phyloP scores from a whole-genome alignment of 2,888 invertebrate genomes.

The Encarsia formosa region DNA sequence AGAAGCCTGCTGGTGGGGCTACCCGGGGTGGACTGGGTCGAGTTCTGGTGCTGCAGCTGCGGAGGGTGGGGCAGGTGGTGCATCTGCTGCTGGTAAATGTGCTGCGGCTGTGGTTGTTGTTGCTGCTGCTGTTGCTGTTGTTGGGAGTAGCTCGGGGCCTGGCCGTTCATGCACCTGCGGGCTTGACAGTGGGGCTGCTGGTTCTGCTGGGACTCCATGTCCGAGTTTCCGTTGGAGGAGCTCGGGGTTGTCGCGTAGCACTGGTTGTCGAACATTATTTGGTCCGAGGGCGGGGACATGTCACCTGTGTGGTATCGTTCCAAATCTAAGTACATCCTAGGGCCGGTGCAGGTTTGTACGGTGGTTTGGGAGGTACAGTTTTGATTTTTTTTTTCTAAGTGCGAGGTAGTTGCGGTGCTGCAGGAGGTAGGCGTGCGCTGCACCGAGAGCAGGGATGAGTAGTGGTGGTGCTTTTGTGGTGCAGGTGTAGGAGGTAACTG shows the following conservation, averaged over 20 bases:
- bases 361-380: no score
- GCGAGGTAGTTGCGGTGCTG: no score
- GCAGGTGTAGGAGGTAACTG: no score
- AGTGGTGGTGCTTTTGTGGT: no score
- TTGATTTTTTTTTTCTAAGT: no score
- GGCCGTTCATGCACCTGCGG: conserved; percentile 6
- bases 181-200: conserved; percentile 9
- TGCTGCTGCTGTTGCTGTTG: conserved; percentile 46
- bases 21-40: conserved; percentile 60
- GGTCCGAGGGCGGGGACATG: conserved; percentile 84
- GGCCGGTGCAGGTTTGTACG: conserved; percentile 28
- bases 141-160: background rate
- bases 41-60: conserved; percentile 20
- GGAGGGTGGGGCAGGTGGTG: conserved; percentile 12
- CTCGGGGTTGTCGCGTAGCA: conserved; percentile 93
- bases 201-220: conserved; percentile 71
- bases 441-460: no score
- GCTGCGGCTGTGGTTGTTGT: background rate
- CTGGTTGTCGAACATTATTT: conserved; percentile 91
- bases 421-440: no score
- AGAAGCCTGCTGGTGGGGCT: conserved; percentile 81
- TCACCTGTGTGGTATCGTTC: conserved; percentile 49
- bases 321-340: conserved; percentile 54
- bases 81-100: conserved; percentile 6
- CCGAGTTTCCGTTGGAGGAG: conserved; percentile 88